phyloP scores from a whole-genome alignment of 2,113 vertebrate species.

The Toxostoma redivivum region DNA sequence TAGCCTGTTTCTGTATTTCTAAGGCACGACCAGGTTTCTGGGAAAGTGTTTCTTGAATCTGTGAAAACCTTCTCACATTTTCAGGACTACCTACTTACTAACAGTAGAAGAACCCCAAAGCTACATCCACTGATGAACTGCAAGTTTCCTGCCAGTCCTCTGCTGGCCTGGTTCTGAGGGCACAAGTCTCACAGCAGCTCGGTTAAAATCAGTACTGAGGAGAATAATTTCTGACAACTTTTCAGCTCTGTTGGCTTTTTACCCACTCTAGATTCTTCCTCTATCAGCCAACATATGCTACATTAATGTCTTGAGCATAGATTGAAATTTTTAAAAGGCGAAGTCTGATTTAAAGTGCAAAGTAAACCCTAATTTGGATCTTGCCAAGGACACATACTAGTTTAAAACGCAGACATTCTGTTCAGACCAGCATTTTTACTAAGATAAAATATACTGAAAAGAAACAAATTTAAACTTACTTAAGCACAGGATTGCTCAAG shows the following conservation, averaged over 20 bases:
- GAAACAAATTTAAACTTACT: neutral
- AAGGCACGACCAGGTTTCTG: neutral
- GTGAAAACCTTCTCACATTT: neutral
- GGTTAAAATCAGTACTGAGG: neutral
- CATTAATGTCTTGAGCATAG: neutral
- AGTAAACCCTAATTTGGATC: neutral
- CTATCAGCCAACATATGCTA: neutral
- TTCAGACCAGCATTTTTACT: neutral
- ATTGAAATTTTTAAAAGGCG: neutral
- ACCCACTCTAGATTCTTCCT: neutral
- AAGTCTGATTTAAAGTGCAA: neutral
- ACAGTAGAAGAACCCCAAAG: neutral
- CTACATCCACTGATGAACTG: neutral
- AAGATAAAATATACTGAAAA: neutral
- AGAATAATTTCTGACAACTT: neutral
- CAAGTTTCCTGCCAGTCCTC: neutral
- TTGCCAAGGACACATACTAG: fast-evolving
- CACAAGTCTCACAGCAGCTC: neutral
- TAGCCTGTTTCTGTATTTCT: neutral
- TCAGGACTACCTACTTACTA: neutral
- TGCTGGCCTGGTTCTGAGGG: neutral
- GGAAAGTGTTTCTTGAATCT: neutral
- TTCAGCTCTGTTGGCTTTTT: neutral
- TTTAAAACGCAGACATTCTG: neutral
- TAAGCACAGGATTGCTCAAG: neutral